phyloP scores from a whole-genome alignment of 1,140 invertebrate genomes.

The Aphelinus certus region DNA sequence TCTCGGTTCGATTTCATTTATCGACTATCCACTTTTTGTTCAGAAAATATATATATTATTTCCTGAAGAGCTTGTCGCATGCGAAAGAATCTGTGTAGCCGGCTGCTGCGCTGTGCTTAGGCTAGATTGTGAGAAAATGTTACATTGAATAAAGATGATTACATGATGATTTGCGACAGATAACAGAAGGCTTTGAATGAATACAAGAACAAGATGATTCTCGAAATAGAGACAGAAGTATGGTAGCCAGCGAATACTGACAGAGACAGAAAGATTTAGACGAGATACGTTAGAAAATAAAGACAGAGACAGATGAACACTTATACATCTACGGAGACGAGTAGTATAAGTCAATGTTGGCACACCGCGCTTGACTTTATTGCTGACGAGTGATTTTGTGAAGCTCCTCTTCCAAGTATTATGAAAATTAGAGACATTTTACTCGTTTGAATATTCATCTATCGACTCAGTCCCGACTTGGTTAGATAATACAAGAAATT shows the following conservation, averaged over 20 bases:
- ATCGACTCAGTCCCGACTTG: neutral
- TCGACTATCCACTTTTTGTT: too few species aligned
- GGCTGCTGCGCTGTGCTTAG: conserved; percentile 31
- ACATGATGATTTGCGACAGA: conserved; percentile 43
- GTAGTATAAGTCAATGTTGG: conserved; percentile 3
- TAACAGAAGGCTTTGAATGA: neutral
- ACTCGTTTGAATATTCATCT: neutral
- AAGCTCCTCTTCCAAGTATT: neutral
- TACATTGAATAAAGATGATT: conserved; percentile 44
- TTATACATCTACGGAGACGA: conserved; percentile 5
- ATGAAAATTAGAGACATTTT: conserved; percentile 7
- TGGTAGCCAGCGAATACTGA: neutral
- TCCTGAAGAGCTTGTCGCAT: too few species aligned
- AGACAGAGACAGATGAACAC: conserved; percentile 41
- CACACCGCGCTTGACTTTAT: conserved; percentile 6
- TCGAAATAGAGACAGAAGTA: too few species aligned
- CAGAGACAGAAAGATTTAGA: conserved; percentile 41
- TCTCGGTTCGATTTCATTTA: too few species aligned
- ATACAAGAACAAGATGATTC: conserved; percentile 5
- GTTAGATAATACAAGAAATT: too few species aligned
- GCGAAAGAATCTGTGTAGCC: neutral
- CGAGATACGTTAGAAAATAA: conserved; percentile 49
- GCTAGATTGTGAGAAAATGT: conserved; percentile 47
- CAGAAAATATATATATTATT: too few species aligned
- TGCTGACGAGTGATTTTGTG: neutral